Conservation (phyloP, 2,888 invertebrate genomes). For the Xestia sexstrigata region DNA sequence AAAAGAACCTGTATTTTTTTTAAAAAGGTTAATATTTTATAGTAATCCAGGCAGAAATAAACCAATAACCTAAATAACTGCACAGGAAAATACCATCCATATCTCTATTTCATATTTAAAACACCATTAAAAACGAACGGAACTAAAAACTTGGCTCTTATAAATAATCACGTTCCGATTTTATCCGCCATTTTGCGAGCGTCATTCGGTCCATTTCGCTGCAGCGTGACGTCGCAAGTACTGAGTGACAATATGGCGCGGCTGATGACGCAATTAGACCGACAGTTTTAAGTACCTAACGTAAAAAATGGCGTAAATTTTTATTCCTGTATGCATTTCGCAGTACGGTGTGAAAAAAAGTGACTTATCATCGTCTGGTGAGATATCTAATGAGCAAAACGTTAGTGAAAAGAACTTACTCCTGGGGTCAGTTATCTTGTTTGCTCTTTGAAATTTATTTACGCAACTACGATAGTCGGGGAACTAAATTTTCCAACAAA, state of each 20-base stretch:
- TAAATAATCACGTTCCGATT: conserved; percentile 60
- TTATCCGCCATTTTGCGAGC: conserved; percentile 59
- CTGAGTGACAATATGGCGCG: conserved; percentile 60
- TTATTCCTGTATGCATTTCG: conserved; percentile 56
- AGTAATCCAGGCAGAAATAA: neutral
- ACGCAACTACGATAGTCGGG: conserved; percentile 34
- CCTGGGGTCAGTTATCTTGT: conserved; percentile 37
- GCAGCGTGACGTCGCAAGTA: conserved; percentile 63
- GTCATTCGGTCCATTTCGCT: conserved; percentile 63
- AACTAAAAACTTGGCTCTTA: conserved; percentile 52
- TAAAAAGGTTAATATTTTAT: neutral
- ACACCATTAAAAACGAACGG: conserved; percentile 44
- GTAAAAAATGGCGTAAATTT: conserved; percentile 57
- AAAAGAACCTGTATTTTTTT: no score
- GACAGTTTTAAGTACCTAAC: conserved; percentile 59
- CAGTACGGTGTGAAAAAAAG: conserved; percentile 45
- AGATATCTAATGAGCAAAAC: conserved; percentile 49
- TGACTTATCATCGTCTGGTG: conserved; percentile 36
- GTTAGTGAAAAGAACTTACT: conserved; percentile 28
- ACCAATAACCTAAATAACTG: conserved; percentile 11
- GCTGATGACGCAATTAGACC: conserved; percentile 68
- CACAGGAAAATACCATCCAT: conserved; percentile 17
- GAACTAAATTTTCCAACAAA: conserved; percentile 39
- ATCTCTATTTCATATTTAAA: conserved; percentile 48
- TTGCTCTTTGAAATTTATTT: conserved; percentile 38